phyloP scores from a whole-genome alignment of 1,140 invertebrate species.

The Ceratina calcarata region DNA sequence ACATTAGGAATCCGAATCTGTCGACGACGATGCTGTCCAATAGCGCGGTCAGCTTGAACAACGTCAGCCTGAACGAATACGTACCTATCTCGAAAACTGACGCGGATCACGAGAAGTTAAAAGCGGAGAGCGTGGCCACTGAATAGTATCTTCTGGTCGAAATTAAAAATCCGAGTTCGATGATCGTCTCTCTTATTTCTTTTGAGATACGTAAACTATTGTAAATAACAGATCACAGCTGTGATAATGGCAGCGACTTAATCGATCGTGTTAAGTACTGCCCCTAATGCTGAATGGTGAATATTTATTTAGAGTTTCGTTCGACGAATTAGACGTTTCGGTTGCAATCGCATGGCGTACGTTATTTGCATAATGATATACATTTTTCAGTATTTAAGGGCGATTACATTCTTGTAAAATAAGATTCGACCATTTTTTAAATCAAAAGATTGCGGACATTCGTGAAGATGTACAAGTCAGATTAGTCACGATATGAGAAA shows the following conservation, averaged over 20 bases:
- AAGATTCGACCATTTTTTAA: background rate
- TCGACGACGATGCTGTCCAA: conserved; percentile 92
- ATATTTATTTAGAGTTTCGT: background rate
- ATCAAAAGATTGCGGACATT: background rate
- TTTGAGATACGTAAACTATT: no score
- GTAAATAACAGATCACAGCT: no score
- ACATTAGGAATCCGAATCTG: conserved; percentile 67
- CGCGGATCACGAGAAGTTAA: background rate
- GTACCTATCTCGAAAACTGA: conserved; percentile 76
- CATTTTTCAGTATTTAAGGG: no score
- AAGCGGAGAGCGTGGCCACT: background rate
- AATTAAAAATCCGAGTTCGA: no score
- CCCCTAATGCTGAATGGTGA: background rate
- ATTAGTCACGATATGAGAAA: no score
- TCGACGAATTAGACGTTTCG: no score
- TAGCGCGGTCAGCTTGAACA: conserved; percentile 92
- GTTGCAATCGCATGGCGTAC: background rate
- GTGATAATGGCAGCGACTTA: no score
- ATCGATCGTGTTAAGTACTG: no score
- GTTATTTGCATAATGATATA: background rate
- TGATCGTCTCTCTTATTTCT: no score
- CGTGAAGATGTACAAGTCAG: no score
- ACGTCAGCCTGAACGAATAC: conserved; percentile 87
- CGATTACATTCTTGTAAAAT: background rate
- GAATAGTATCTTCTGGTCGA: no score